Percentiles rank a stretch among this genome's conserved stretches.
Conservation (phyloP, 2,113 vertebrate genomes). For the Thamnophis sirtalis region DNA sequence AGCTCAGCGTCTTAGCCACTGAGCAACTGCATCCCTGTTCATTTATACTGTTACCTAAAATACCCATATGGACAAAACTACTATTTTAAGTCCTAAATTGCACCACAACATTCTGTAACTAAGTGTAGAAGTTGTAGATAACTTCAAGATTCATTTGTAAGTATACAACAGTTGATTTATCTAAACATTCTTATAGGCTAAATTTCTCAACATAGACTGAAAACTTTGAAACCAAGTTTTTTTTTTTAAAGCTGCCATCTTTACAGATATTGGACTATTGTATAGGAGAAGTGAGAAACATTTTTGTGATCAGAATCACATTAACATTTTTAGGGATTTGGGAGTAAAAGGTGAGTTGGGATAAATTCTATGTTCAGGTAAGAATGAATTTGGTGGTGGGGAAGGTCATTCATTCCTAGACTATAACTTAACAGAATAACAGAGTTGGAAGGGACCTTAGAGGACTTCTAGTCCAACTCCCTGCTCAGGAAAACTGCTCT, state of each 20-base stretch:
- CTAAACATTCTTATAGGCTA: neutral
- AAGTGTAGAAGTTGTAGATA: neutral
- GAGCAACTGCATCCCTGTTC: neutral
- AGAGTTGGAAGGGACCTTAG: too few species aligned
- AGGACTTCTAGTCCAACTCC: too few species aligned
- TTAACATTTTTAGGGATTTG: neutral
- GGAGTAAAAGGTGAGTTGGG: neutral
- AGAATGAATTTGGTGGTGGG: neutral
- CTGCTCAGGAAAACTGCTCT: too few species aligned
- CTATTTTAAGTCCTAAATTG: neutral
- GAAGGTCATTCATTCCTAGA: neutral
- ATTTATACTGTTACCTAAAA: neutral
- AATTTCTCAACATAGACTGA: neutral
- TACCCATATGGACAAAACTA: neutral
- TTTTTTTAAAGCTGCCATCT: neutral
- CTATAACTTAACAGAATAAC: neutral
- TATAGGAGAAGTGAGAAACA: neutral
- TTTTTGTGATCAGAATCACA: neutral
- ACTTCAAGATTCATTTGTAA: neutral
- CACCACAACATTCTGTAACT: neutral
- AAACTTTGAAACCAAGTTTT: neutral
- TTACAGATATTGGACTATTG: neutral
- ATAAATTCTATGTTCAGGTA: neutral
- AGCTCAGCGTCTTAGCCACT: too few species aligned
- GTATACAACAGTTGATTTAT: neutral